A percentile compares a stretch with the other conserved stretches of the same genome.
Conservation (phyloP, 2,797 vertebrate genomes). For the Enteromius paludinosus region DNA sequence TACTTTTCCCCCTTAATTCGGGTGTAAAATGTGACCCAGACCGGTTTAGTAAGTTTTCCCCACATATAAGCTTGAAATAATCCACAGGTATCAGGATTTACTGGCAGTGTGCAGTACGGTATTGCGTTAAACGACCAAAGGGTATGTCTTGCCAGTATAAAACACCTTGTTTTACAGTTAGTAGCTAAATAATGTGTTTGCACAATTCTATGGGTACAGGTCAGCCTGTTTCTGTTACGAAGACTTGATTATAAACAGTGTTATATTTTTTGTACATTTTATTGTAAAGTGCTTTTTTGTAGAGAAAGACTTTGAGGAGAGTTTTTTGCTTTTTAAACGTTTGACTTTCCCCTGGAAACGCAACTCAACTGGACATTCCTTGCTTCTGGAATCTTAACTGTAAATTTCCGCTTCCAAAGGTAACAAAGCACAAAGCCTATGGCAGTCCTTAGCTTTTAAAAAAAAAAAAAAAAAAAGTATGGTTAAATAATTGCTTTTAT, state of each 20-base stretch:
- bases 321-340: slow-evolving; percentile 45
- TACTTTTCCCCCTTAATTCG: background rate
- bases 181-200: slow-evolving; percentile 64
- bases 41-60: slow-evolving; percentile 27
- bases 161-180: slow-evolving; percentile 61
- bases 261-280: slow-evolving; percentile 68
- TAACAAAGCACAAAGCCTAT: slow-evolving; percentile 57
- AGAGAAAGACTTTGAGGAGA: slow-evolving; percentile 51
- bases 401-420: slow-evolving; percentile 33
- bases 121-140: slow-evolving; percentile 58
- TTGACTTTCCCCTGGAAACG: slow-evolving; percentile 28
- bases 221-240: slow-evolving; percentile 61
- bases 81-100: slow-evolving; percentile 39
- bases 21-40: background rate
- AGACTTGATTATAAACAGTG: slow-evolving; percentile 65
- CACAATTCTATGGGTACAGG: slow-evolving; percentile 61
- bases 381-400: slow-evolving; percentile 15
- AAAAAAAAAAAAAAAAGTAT: background rate
- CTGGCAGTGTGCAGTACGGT: slow-evolving; percentile 45
- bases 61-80: slow-evolving; percentile 45
- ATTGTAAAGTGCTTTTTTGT: slow-evolving; percentile 65
- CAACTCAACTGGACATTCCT: slow-evolving; percentile 20
- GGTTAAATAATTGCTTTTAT: background rate
- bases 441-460: slow-evolving; percentile 15
- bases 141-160: slow-evolving; percentile 63